Evolutionary conservation across 2,797 vertebrate genomes (phyloP), one percentile per base, ranked within the genome.

Genomic region (Hyperoplus immaculatus): DNA sequence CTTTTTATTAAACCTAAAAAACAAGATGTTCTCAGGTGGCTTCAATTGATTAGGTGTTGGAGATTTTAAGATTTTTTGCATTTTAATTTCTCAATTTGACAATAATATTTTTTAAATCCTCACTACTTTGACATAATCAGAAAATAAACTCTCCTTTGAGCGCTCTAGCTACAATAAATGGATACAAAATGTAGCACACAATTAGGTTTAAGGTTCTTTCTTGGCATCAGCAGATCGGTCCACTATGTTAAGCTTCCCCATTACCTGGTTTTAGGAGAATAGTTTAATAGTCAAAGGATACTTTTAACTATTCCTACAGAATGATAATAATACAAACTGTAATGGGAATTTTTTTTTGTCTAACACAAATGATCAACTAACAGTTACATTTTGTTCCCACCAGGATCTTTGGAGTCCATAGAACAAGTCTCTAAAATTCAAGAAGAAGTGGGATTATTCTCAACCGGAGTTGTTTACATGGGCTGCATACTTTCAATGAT

Each of bases 371-470:
- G n/a, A 50, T n/a, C 8, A 13, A 65, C 5, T 56, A 14, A 65
- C 4, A 56, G 4, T 2, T 60, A 59, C 46, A 45, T 86, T 78
- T 59, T 75, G 36, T 89, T 54, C 12, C 29, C 16, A 56, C 11
- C 73, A 88, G 88, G 69, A 46, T 85, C 77, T 60, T 68, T 85
- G 85, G 93, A 92, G 49, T 73, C 88, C n/a, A 14, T 91, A 88
- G 96, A 93, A 54, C 66, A 88, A 4, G 63, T 82, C 53, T 71
- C 90, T 69, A 94, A 94, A 77, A 82, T 91, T 50, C 69, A 82
- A 67, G 90, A 94, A 9, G 90, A 94, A 89, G 64, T 49, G 51
- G 84, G 85, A 58, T 80, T 91, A 21, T 81, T 93, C 64, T 72
- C 87, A 53, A 82, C 77, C 29, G 81, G 75, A 39, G 60, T 89